phyloP scores from a whole-genome alignment of 2,888 invertebrate genomes.

The Agonopterix arenella region DNA sequence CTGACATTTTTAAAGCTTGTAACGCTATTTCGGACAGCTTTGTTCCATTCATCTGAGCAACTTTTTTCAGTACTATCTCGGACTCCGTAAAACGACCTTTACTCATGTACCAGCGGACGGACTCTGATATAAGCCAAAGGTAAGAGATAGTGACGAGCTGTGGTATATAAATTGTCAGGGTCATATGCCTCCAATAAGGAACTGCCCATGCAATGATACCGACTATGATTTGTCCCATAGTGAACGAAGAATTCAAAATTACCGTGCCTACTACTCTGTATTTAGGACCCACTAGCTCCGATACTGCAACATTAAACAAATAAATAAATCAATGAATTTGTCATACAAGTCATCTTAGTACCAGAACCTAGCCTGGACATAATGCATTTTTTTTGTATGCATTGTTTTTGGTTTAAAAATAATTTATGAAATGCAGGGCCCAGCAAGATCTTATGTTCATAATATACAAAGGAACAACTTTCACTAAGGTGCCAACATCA shows the following conservation, averaged over 20 bases:
- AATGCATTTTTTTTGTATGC: too few species aligned
- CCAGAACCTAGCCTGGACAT: too few species aligned
- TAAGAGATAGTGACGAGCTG: conserved; percentile 79
- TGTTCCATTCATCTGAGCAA: conserved; percentile 77
- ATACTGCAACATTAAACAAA: conserved; percentile 53
- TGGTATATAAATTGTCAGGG: conserved; percentile 80
- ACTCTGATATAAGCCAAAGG: conserved; percentile 80
- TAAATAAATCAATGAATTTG: too few species aligned
- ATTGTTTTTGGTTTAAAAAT: too few species aligned
- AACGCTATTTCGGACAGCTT: conserved; percentile 42
- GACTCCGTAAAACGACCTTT: conserved; percentile 81
- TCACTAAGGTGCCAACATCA: too few species aligned
- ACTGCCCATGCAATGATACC: conserved; percentile 82
- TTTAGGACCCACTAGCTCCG: conserved; percentile 85
- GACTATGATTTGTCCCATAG: conserved; percentile 79
- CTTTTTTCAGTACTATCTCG: conserved; percentile 75
- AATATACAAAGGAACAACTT: too few species aligned
- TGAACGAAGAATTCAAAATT: conserved; percentile 79
- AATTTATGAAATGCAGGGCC: too few species aligned
- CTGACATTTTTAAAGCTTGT: conserved; percentile 27
- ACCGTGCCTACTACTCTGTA: conserved; percentile 82
- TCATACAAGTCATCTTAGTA: too few species aligned
- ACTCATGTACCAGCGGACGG: conserved; percentile 83
- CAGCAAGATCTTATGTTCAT: too few species aligned
- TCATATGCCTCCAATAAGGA: conserved; percentile 81